Conservation (phyloP, 2,888 invertebrate genomes). For the Thyatira batis region DNA sequence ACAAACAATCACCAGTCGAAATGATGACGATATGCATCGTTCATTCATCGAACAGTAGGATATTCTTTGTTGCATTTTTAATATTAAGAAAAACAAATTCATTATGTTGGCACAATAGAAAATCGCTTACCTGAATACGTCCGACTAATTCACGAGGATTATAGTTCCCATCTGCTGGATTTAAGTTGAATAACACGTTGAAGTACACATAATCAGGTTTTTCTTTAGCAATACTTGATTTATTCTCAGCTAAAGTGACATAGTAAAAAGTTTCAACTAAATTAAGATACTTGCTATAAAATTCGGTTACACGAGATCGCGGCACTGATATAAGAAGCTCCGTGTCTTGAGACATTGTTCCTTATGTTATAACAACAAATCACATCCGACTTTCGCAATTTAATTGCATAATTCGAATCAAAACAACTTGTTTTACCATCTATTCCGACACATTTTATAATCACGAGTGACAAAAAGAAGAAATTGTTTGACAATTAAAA, state of each 20-base stretch:
- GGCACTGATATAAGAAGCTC: constrained; percentile 71
- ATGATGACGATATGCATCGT: background rate
- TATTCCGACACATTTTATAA: constrained; percentile 31
- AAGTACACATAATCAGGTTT: constrained; percentile 70
- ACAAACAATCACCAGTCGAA: background rate
- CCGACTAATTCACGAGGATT: constrained; percentile 66
- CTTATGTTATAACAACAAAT: constrained; percentile 41
- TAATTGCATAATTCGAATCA: constrained; percentile 68
- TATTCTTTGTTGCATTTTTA: constrained; percentile 32
- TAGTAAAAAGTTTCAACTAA: constrained; percentile 79
- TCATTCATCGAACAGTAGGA: constrained; percentile 12
- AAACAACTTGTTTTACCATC: constrained; percentile 51
- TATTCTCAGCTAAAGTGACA: constrained; percentile 73
- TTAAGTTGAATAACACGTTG: constrained; percentile 70
- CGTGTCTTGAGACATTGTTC: constrained; percentile 72
- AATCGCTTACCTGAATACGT: constrained; percentile 68
- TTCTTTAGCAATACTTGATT: constrained; percentile 54
- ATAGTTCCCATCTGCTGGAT: constrained; percentile 67
- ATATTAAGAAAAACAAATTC: constrained; percentile 6
- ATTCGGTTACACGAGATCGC: constrained; percentile 67
- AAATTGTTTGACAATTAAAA: background rate
- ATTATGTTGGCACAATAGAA: constrained; percentile 5
- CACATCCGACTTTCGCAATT: constrained; percentile 51
- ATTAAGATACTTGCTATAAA: constrained; percentile 72
- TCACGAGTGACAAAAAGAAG: constrained; percentile 16